Conservation (phyloP, 2,888 invertebrate species). For the Tinea trinotella region DNA sequence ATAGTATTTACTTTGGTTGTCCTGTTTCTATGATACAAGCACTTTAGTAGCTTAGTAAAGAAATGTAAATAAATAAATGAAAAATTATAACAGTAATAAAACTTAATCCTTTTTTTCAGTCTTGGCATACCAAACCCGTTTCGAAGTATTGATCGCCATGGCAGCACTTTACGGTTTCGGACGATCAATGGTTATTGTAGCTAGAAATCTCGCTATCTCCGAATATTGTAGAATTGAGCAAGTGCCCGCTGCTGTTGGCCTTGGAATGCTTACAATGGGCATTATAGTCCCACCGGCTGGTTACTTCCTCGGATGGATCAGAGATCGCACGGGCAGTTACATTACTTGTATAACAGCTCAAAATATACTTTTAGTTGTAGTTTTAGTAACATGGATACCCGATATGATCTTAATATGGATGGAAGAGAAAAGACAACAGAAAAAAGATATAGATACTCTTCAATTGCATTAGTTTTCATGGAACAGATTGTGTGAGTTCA, state of each 20-base stretch:
- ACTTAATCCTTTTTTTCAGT: slow-evolving; percentile 48
- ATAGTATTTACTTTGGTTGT: no score
- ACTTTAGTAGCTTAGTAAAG: no score
- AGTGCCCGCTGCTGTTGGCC: slow-evolving; percentile 79
- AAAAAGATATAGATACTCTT: slow-evolving; percentile 33
- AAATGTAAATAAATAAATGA: no score
- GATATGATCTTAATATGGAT: slow-evolving; percentile 62
- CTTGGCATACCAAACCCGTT: slow-evolving; percentile 73
- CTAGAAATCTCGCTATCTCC: slow-evolving; percentile 79
- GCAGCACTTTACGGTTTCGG: slow-evolving; percentile 78
- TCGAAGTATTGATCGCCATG: slow-evolving; percentile 62
- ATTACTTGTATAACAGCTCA: slow-evolving; percentile 75
- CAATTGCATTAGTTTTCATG: slow-evolving; percentile 25
- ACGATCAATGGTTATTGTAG: slow-evolving; percentile 81
- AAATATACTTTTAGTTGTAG: slow-evolving; percentile 65
- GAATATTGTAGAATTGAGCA: slow-evolving; percentile 72
- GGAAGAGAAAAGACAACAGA: slow-evolving; percentile 38
- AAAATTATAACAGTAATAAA: not conserved
- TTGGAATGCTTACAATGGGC: slow-evolving; percentile 82
- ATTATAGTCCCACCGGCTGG: slow-evolving; percentile 77
- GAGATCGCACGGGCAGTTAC: slow-evolving; percentile 77
- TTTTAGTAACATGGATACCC: slow-evolving; percentile 72
- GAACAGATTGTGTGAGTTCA: not conserved
- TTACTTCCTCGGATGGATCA: slow-evolving; percentile 76
- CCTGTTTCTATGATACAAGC: no score